Base-by-base conservation (phyloP, 2,797 vertebrate species). In the Argya squamiceps region DNA sequence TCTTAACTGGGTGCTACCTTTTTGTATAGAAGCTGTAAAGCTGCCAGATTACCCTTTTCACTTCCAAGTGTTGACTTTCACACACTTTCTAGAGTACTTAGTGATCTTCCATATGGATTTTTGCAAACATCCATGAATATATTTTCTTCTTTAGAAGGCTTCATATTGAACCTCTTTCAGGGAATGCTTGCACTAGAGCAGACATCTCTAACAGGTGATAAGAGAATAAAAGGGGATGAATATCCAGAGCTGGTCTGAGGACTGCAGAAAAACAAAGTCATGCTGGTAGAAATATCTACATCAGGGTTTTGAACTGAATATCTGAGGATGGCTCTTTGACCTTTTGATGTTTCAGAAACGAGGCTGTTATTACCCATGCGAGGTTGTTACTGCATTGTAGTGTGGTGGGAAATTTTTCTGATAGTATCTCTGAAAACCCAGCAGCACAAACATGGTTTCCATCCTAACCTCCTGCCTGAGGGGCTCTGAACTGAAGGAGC, bases 1-100 rank as follows among this genome's bases (percentile, higher is more conserved):
- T 36, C 63, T 36, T 46, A 46, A 36, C 20, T 43, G n/a, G 4
- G 32, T 63, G 32, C 27, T 41, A 26, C 30, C 49, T 63, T 85
- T 73, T 39, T 0, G 0, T 50, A 9, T 6, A 18, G 73, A 55
- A 11, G 21, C 43, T 69, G 16, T 8, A 23, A 58, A 70, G 14
- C 27, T 74, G 55, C 12, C 19, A 49, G 16, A 18, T 58, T 58
- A n/a, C 6, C 30, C 30, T 77, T 88, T 80, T 44, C n/a, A 23
- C 11, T 74, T 81, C 22, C 12, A 46, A 20, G 11, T 46, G 16
- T 70, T 91, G 44, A 29, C 15, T 69, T 83, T 36, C 64, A 62
- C 13, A 24, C 10, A 2, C 22, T 85, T 79, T 27, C 12, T 47
- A 41, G 36, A 59, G 39, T 36, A 56, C 29, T 29, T 43, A 16